Evolutionary conservation across 1,140 invertebrate genomes (phyloP).

Genomic region (Dysdera silvatica): DNA sequence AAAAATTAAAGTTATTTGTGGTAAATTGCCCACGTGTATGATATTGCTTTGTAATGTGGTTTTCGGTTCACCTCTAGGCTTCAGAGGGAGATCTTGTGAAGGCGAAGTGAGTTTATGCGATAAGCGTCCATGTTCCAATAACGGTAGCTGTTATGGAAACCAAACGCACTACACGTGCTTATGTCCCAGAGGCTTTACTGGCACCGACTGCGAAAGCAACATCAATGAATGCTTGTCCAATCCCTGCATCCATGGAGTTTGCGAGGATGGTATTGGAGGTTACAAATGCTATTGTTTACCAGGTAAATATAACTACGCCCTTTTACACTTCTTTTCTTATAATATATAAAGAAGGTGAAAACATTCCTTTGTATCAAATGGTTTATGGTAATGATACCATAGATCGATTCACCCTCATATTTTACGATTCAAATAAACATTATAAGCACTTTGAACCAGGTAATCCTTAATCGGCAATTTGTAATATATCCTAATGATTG

Average conservation of each 20-base stretch:
- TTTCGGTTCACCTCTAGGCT: slow-evolving; percentile 35
- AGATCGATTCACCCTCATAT: too few species aligned
- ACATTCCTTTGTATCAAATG: neutral
- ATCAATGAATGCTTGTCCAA: slow-evolving; percentile 44
- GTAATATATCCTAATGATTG: too few species aligned
- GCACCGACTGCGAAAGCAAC: slow-evolving; percentile 42
- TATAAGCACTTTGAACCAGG: too few species aligned
- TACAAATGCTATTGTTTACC: slow-evolving; percentile 45
- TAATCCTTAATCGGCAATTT: too few species aligned
- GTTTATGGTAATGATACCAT: too few species aligned
- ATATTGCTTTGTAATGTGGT: too few species aligned
- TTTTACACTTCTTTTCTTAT: neutral
- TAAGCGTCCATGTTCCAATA: slow-evolving; percentile 42
- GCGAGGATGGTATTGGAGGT: slow-evolving; percentile 44
- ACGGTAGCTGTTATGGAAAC: slow-evolving; percentile 42
- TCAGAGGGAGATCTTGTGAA: slow-evolving; percentile 36
- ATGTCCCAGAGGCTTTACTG: slow-evolving; percentile 42
- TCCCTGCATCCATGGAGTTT: slow-evolving; percentile 47
- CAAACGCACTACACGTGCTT: slow-evolving; percentile 42
- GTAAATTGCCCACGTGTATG: too few species aligned
- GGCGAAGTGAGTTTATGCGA: slow-evolving; percentile 35
- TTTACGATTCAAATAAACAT: too few species aligned
- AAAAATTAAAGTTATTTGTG: too few species aligned
- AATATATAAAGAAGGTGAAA: neutral
- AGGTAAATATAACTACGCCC: neutral